phyloP scores from a whole-genome alignment of 2,113 vertebrate species.

The Heterotis niloticus region DNA sequence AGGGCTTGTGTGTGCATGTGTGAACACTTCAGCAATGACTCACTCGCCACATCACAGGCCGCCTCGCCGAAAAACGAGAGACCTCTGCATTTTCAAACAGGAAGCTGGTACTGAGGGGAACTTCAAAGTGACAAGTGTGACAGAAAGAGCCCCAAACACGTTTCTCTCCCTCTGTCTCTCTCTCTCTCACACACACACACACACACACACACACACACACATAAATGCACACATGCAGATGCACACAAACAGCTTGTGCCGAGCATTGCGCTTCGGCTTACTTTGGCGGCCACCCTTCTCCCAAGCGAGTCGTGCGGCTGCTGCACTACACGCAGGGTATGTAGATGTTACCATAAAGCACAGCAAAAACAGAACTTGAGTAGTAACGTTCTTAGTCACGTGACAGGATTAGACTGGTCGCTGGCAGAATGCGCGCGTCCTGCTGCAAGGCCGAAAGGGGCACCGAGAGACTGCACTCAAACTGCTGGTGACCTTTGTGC shows the following conservation, averaged over 20 bases:
- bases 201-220: constrained; percentile 27
- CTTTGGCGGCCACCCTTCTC: too few relatives aligned
- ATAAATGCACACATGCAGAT: constrained; percentile 7
- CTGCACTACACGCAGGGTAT: too few relatives aligned
- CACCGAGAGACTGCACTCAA: too few relatives aligned
- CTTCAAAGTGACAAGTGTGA: constrained; percentile 26
- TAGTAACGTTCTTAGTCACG: too few relatives aligned
- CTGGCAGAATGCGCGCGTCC: too few relatives aligned
- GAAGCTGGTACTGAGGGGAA: constrained; percentile 56
- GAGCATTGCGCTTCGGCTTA: too few relatives aligned
- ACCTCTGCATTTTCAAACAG: constrained; percentile 62
- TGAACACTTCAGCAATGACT: constrained; percentile 58
- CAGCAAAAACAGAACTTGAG: too few relatives aligned
- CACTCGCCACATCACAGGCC: constrained; percentile 63
- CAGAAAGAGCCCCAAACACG: constrained; percentile 47
- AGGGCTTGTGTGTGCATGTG: constrained; percentile 19
- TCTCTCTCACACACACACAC: constrained; percentile 24
- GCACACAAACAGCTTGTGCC: neutral
- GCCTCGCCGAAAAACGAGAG: constrained; percentile 55
- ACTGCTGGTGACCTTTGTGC: too few relatives aligned
- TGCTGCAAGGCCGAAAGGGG: too few relatives aligned
- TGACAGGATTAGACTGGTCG: too few relatives aligned
- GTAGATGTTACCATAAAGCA: too few relatives aligned
- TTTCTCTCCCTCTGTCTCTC: neutral
- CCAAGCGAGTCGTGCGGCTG: too few relatives aligned